phyloP scores from a whole-genome alignment of 2,113 vertebrate species.

The Amphilophus citrinellus region DNA sequence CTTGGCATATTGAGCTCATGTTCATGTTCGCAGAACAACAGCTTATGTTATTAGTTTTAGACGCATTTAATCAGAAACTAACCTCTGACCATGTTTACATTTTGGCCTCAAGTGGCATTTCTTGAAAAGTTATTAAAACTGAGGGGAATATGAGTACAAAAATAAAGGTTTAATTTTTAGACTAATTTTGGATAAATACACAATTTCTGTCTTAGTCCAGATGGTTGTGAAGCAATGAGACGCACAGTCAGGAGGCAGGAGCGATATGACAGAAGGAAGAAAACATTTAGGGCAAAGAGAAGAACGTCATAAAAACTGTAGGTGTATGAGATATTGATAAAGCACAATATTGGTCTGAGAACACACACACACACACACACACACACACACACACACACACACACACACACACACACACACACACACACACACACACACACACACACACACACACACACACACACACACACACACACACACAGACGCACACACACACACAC shows the following conservation, averaged over 20 bases:
- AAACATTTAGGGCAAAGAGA: background rate
- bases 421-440: too few species aligned
- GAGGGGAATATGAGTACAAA: background rate
- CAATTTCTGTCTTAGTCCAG: too few species aligned
- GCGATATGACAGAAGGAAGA: background rate
- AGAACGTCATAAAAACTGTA: background rate
- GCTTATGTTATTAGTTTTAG: background rate
- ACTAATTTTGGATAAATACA: too few species aligned
- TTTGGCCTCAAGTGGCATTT: background rate
- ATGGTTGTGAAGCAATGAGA: too few species aligned
- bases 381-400: background rate
- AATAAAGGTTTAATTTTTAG: too few species aligned
- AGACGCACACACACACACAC: too few species aligned
- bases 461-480: too few species aligned
- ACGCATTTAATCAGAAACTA: background rate
- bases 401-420: too few species aligned
- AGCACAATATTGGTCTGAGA: slow-evolving; percentile 2
- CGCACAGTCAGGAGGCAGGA: too few species aligned
- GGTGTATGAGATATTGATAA: background rate
- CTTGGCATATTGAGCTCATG: background rate
- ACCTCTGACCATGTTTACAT: background rate
- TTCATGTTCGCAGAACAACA: background rate
- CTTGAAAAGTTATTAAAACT: background rate
- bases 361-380: background rate
- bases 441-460: background rate